A percentile compares a stretch with the other conserved stretches of the same genome.
These are phyloP conservation scores for Sesamia nonagrioides DNA, from an alignment of 1,140 invertebrate genomes.

Conservation along the genomic window DNA sequence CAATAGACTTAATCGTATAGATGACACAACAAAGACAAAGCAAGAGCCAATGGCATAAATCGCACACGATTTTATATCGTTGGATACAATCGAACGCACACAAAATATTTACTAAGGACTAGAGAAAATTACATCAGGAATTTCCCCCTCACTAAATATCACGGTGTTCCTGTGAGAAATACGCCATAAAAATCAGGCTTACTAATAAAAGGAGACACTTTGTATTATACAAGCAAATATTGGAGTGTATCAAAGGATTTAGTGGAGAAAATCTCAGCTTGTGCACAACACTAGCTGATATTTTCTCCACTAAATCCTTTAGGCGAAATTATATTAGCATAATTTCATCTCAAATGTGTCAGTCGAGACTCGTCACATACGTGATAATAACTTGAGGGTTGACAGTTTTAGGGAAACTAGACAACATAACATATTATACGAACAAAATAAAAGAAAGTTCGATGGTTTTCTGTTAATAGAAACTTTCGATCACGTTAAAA, in stretches of 20 bases:
- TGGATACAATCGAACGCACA: background rate
- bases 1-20: too few relatives aligned
- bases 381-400: constrained; percentile 60
- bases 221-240: constrained; percentile 51
- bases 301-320: too few relatives aligned
- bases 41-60: too few relatives aligned
- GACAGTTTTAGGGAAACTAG: constrained; percentile 2
- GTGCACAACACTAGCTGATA: too few relatives aligned
- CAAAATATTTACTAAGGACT: constrained; percentile 1
- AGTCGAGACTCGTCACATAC: constrained; percentile 55
- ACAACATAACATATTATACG: background rate
- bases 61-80: background rate
- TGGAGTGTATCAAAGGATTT: constrained; percentile 51
- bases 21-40: too few relatives aligned
- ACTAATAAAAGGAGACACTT: constrained; percentile 47
- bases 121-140: background rate
- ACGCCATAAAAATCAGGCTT: constrained; percentile 23
- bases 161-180: constrained; percentile 22
- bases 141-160: constrained; percentile 16
- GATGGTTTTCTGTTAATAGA: background rate
- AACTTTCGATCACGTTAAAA: too few relatives aligned
- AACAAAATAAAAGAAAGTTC: background rate
- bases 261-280: constrained; percentile 56
- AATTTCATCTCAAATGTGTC: constrained; percentile 66
- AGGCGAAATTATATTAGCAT: too few relatives aligned